Conservation (phyloP, 2,113 vertebrate species). For the Leptocoma aspasia region DNA sequence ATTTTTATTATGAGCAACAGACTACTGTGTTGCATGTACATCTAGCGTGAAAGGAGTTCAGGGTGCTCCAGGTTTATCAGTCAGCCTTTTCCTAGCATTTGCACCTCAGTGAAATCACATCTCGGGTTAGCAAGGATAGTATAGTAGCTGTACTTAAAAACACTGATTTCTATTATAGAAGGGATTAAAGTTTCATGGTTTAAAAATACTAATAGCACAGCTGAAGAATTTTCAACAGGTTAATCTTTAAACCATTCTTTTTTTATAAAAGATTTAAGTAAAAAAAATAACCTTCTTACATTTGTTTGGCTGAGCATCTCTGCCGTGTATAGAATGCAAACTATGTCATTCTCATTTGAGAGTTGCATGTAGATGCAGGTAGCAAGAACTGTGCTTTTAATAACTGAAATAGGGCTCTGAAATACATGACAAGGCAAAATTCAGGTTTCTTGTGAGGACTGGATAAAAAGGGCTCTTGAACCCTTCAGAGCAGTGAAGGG, state of each 20-base stretch:
- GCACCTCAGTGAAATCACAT: not conserved
- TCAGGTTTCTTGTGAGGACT: not conserved
- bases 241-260: not conserved
- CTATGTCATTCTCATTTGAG: not conserved
- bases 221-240: not conserved
- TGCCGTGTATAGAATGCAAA: not conserved
- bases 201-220: not conserved
- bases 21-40: not conserved
- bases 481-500: accelerated
- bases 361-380: not conserved
- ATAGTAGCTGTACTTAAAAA: not conserved
- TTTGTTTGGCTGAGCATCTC: not conserved
- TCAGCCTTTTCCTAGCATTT: not conserved
- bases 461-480: not conserved
- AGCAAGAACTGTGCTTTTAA: not conserved
- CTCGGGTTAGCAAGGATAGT: not conserved
- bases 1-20: not conserved
- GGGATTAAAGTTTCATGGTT: not conserved
- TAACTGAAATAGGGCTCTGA: not conserved
- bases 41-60: not conserved
- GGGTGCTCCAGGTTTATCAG: not conserved
- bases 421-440: not conserved
- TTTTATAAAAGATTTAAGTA: not conserved
- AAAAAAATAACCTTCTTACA: not conserved
- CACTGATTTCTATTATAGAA: not conserved